A percentile compares a stretch with the other conserved stretches of the same genome.
phyloP scores from a whole-genome alignment of 2,888 invertebrate genomes.

The Tenthredo scrophulariae region DNA sequence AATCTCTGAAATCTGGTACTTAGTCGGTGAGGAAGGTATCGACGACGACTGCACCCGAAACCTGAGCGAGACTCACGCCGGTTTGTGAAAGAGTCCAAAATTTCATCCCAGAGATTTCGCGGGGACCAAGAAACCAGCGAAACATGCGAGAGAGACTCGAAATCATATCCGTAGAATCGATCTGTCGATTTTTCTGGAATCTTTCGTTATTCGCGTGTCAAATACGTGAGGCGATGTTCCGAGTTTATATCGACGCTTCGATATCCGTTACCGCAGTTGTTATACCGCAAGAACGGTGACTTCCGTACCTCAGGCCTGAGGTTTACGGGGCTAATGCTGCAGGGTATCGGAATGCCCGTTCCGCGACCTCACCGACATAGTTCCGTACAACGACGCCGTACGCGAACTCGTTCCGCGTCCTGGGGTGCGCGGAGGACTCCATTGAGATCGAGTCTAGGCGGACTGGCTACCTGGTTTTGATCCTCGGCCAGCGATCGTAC shows the following conservation, averaged over 20 bases:
- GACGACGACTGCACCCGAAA: background rate
- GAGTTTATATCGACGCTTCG: background rate
- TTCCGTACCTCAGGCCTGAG: conserved; percentile 36
- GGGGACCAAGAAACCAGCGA: background rate
- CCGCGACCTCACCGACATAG: conserved; percentile 26
- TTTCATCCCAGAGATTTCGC: background rate
- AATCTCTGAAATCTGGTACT: background rate
- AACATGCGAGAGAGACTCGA: background rate
- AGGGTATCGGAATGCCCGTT: conserved; percentile 42
- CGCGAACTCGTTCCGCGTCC: conserved; percentile 52
- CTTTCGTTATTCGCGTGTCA: conserved; percentile 1
- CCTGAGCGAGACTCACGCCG: background rate
- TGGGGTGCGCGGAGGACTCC: conserved; percentile 32
- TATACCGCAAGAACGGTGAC: conserved; percentile 37
- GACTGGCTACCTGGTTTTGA: conserved; percentile 21
- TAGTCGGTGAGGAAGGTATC: background rate
- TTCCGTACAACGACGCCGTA: conserved; percentile 25
- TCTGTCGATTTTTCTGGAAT: background rate
- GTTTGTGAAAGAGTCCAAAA: background rate
- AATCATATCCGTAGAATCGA: background rate
- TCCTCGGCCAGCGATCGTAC: background rate
- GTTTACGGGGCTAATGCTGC: conserved; percentile 39
- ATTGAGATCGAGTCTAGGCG: conserved; percentile 12
- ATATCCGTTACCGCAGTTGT: conserved; percentile 35
- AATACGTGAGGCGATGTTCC: conserved; percentile 15